Evolutionary conservation across 53 echinoderm and acorn worm genomes (phyloP).

Genomic region (Patiria pectinifera): DNA sequence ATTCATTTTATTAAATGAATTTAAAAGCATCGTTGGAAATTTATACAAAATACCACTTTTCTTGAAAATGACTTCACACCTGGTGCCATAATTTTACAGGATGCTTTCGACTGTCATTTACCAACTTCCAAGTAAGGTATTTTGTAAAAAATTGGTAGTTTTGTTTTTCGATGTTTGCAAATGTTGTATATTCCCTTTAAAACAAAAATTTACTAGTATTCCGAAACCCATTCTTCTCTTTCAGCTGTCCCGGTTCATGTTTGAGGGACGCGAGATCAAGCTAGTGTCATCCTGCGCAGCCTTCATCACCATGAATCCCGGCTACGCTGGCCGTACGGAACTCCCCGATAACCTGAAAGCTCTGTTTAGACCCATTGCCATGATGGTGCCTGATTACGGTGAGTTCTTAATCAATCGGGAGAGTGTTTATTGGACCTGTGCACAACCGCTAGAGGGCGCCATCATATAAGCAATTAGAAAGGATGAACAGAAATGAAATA

Average conservation of each 20-base stretch:
- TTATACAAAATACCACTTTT: too few species aligned
- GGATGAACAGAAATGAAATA: too few species aligned
- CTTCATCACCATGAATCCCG: slow-evolving; percentile 99
- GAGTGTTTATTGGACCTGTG: neutral
- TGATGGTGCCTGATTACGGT: slow-evolving; percentile 99
- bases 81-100: too few species aligned
- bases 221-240: neutral
- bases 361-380: slow-evolving; percentile 97
- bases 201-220: neutral
- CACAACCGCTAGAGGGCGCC: neutral
- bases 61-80: too few species aligned
- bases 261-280: slow-evolving; percentile 99
- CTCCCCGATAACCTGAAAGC: slow-evolving; percentile 99
- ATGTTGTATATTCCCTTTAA: too few species aligned
- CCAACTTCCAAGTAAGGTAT: too few species aligned
- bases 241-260: slow-evolving; percentile 97
- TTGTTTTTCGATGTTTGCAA: too few species aligned
- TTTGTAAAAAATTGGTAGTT: too few species aligned
- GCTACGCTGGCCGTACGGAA: slow-evolving; percentile 98
- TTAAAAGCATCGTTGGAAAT: too few species aligned
- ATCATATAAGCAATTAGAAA: neutral
- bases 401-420: slow-evolving; percentile 14
- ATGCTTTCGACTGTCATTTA: too few species aligned
- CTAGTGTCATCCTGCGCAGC: slow-evolving; percentile 96
- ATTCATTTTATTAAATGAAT: too few species aligned